Evolutionary conservation across 2,888 invertebrate genomes (phyloP).

Genomic region (Pinctada fucata): DNA sequence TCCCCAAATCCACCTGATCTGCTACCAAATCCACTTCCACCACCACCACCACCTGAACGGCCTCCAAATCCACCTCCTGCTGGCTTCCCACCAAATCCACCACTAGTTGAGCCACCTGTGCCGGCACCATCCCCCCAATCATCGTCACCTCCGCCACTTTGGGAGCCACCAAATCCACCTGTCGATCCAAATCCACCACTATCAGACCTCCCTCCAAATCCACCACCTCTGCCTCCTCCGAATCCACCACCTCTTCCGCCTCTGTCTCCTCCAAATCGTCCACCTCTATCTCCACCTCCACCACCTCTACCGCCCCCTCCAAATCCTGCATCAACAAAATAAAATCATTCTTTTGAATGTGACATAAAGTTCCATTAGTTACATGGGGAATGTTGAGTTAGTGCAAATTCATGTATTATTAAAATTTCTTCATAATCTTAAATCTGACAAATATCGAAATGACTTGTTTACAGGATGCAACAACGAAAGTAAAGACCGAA

Average conservation of each 20-base stretch:
- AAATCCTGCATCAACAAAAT: no score
- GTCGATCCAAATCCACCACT: slow-evolving; percentile 26
- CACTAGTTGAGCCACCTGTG: slow-evolving; percentile 21
- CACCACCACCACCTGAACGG: slow-evolving; percentile 12
- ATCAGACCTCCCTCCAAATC: slow-evolving; percentile 37
- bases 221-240: slow-evolving; percentile 38
- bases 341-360: no score
- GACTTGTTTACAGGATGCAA: no score
- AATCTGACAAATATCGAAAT: no score
- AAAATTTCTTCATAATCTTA: no score
- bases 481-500: no score
- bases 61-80: slow-evolving; percentile 17
- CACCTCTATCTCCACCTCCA: neutral
- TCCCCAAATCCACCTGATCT: slow-evolving; percentile 29
- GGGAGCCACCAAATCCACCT: slow-evolving; percentile 42
- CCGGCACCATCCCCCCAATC: slow-evolving; percentile 41
- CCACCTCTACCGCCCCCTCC: neutral
- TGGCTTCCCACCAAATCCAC: slow-evolving; percentile 21
- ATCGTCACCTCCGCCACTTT: slow-evolving; percentile 31
- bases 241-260: slow-evolving; percentile 19
- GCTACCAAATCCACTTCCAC: slow-evolving; percentile 10
- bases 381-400: no score
- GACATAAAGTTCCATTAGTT: no score
- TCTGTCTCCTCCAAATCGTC: slow-evolving; percentile 25
- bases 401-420: no score